These are phyloP conservation scores for Tragelaphus oryx DNA, from an alignment of 2,797 vertebrate genomes.

Conservation along the genomic window DNA sequence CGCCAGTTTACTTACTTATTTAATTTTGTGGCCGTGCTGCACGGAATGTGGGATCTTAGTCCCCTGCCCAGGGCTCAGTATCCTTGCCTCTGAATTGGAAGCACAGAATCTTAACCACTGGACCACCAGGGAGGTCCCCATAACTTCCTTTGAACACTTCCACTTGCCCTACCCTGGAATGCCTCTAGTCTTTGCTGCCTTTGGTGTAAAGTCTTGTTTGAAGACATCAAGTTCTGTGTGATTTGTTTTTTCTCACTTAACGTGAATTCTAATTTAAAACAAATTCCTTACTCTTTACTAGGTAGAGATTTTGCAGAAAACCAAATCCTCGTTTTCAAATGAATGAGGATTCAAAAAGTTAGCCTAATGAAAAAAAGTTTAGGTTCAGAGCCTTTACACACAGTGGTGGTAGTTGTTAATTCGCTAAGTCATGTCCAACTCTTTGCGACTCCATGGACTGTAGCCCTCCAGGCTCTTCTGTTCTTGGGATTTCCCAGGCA, in stretches of 20 bases:
- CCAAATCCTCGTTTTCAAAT: neutral
- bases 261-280: neutral
- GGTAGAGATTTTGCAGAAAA: neutral
- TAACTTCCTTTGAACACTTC: neutral
- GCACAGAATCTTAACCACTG: neutral
- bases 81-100: neutral
- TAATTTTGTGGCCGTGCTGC: neutral
- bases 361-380: neutral
- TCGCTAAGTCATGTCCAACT: neutral
- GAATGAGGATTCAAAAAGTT: neutral
- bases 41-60: neutral
- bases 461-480: neutral
- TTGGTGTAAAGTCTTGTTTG: neutral
- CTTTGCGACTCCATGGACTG: neutral
- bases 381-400: neutral
- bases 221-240: neutral
- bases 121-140: neutral
- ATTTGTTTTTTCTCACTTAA: neutral
- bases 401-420: neutral
- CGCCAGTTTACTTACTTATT: neutral
- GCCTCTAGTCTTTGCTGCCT: neutral
- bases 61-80: neutral
- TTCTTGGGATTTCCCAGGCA: neutral
- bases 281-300: neutral
- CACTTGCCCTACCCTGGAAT: neutral